Conservation (phyloP, 2,797 vertebrate species). For the Salmo trutta region DNA sequence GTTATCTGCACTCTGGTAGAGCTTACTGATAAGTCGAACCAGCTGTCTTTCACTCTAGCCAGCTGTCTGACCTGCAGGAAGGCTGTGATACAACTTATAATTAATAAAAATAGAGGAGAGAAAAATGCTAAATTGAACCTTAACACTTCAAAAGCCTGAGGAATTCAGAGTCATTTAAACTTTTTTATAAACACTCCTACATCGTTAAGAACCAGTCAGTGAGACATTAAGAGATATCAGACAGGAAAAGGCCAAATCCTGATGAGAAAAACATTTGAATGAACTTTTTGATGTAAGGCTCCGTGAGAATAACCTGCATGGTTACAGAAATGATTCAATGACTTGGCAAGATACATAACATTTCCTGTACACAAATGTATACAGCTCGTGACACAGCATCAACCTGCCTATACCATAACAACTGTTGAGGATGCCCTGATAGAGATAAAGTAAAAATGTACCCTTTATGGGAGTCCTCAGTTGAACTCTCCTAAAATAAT, state of each 20-base stretch:
- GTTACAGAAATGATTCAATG: neutral
- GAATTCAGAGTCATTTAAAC: neutral
- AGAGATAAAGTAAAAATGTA: neutral
- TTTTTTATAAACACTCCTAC: constrained; percentile 20
- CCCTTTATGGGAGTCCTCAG: too few species aligned
- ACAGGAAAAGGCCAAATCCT: neutral
- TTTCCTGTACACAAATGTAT: neutral
- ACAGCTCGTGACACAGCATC: neutral
- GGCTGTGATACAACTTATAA: constrained; percentile 21
- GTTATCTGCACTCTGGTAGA: constrained; percentile 31
- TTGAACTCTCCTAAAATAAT: constrained; percentile 42
- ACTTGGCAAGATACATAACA: neutral
- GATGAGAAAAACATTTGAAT: neutral
- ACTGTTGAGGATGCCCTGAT: neutral
- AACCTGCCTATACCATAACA: neutral
- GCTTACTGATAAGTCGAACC: constrained; percentile 25
- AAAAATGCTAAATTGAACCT: constrained; percentile 58
- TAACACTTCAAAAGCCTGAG: constrained; percentile 28
- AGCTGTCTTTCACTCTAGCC: neutral
- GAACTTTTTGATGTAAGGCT: neutral
- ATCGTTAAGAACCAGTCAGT: constrained; percentile 28
- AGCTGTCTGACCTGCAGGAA: too few species aligned
- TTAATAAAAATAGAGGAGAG: neutral
- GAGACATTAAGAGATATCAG: constrained; percentile 18
- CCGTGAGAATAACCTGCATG: neutral